Evolutionary conservation across 2,113 vertebrate genomes (phyloP).

Genomic region (Megatriorchis doriae): DNA sequence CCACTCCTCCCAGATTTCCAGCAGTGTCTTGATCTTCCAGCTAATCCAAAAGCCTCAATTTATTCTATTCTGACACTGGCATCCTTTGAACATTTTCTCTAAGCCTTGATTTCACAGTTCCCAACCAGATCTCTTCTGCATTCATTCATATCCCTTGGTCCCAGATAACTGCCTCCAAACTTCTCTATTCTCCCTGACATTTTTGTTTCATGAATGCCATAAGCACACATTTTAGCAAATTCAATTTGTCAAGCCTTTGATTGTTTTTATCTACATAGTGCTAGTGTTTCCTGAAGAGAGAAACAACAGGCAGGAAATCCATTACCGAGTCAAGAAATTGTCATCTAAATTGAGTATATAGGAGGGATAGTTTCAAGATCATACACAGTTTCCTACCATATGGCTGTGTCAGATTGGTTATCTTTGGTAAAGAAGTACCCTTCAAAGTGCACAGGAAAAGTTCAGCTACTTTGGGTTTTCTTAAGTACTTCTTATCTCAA

Average conservation of each 20-base stretch:
- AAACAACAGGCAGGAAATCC: background rate
- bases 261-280: background rate
- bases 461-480: background rate
- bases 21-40: background rate
- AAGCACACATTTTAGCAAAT: background rate
- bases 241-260: background rate
- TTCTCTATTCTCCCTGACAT: background rate
- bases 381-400: background rate
- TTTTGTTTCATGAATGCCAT: background rate
- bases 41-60: background rate
- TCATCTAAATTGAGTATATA: background rate
- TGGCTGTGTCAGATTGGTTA: conserved; percentile 5
- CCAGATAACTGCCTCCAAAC: background rate
- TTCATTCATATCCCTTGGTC: background rate
- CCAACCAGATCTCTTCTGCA: background rate
- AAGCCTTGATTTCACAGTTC: background rate
- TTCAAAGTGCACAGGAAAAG: background rate
- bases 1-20: background rate
- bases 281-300: background rate
- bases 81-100: background rate
- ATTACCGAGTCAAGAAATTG: background rate
- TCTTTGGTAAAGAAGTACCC: background rate
- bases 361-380: background rate
- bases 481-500: background rate
- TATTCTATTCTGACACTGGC: background rate